Percentiles rank a stretch among this genome's conserved stretches.
phyloP scores from a whole-genome alignment of 2,888 invertebrate genomes.

The Polymixis flavicincta region DNA sequence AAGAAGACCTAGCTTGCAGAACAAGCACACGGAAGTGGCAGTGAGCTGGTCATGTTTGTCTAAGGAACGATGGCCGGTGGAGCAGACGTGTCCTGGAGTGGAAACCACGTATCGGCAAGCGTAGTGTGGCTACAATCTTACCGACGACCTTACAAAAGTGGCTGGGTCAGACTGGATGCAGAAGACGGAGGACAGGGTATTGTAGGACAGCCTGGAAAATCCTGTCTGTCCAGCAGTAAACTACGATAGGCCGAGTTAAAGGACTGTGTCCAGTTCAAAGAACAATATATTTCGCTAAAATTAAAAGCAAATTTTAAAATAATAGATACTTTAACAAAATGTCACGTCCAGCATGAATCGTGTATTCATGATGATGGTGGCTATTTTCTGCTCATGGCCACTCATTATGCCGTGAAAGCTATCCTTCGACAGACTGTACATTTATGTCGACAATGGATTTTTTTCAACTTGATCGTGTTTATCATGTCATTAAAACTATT shows the following conservation, averaged over 20 bases:
- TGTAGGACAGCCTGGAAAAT: not conserved
- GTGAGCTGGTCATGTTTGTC: not conserved
- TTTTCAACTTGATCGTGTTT: not conserved
- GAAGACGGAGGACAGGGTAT: too few relatives aligned
- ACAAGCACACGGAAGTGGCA: not conserved
- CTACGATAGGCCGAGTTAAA: too few relatives aligned
- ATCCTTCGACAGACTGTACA: not conserved
- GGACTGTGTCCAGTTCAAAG: not conserved
- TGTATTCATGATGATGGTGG: not conserved
- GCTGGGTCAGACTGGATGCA: too few relatives aligned
- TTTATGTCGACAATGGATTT: not conserved
- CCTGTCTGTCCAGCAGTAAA: not conserved
- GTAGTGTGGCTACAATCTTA: too few relatives aligned
- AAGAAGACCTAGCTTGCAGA: not conserved
- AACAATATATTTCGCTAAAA: not conserved
- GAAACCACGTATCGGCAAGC: too few relatives aligned
- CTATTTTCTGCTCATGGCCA: not conserved
- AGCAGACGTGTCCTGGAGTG: too few relatives aligned
- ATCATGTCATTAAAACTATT: slow-evolving; percentile 1
- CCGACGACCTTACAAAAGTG: too few relatives aligned
- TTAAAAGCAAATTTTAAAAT: not conserved
- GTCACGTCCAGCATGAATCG: not conserved
- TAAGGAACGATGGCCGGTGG: too few relatives aligned
- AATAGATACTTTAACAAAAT: not conserved
- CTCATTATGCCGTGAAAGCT: not conserved